These are phyloP conservation scores for Andrena bicolor DNA, from an alignment of 2,888 invertebrate genomes.

Conservation along the genomic window DNA sequence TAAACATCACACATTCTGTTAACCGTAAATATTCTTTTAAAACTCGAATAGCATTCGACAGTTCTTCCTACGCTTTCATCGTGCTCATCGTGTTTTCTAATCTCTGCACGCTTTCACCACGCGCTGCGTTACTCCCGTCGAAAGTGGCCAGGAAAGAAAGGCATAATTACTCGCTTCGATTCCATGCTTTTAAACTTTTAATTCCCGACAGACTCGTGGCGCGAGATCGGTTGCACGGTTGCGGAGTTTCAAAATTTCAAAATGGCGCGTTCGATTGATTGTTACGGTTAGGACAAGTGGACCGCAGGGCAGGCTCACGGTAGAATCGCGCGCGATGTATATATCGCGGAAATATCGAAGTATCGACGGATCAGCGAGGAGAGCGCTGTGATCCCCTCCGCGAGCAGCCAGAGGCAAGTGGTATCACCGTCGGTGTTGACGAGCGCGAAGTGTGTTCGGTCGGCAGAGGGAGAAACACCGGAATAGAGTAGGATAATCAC, in stretches of 20 bases:
- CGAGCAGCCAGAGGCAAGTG: conserved; percentile 27
- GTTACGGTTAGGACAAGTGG: conserved; percentile 56
- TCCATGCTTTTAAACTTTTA: not conserved
- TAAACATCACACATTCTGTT: not conserved
- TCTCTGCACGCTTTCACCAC: not conserved
- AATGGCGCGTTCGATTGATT: conserved; percentile 63
- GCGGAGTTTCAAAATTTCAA: conserved; percentile 54
- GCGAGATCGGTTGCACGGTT: conserved; percentile 21
- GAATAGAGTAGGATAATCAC: conserved; percentile 33
- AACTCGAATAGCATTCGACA: not conserved
- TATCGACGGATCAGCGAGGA: conserved; percentile 60
- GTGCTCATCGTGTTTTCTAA: not conserved
- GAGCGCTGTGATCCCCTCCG: conserved; percentile 55
- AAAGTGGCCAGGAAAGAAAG: not conserved
- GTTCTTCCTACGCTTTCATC: not conserved
- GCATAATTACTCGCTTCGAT: not conserved
- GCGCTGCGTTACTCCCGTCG: not conserved
- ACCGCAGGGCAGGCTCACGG: conserved; percentile 16
- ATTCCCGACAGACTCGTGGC: conserved; percentile 13
- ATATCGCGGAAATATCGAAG: conserved; percentile 63
- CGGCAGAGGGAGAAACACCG: conserved; percentile 37
- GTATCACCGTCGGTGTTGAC: conserved; percentile 35
- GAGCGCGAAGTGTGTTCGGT: conserved; percentile 37
- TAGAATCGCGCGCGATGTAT: conserved; percentile 53
- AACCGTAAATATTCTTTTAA: not conserved